Base-by-base conservation (phyloP, 2,113 vertebrate species). In the Prolemur simus region DNA sequence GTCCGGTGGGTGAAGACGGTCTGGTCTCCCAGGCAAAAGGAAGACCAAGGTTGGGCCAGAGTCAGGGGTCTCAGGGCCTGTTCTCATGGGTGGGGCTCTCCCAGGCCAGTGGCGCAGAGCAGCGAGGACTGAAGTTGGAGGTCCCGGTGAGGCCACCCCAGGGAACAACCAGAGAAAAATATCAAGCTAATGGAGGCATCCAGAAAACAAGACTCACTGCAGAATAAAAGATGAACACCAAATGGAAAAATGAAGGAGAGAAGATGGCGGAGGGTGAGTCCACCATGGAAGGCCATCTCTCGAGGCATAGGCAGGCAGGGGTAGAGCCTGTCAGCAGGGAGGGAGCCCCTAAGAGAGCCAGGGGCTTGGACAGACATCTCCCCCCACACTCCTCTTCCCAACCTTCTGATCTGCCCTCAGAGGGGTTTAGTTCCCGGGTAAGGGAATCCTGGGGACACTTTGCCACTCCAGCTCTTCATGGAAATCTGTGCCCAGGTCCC, bases 51-150 rank as follows among this genome's bases (percentile, higher is more conserved):
- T 12, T 34, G 37, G 29, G 66, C 39, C 77, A 34, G 39, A 27
- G 0, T 34, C 64, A 77, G 71, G 23, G 7, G 45, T 39, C 76
- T 23, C 42, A 58, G 52, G 56, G n/a, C 14, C 54, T 63, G 15
- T 18, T 37, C 39, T 7, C 8, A 2, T 15, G 47, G 49, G 8
- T 14, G 37, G 14, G 27, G 45, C 32, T 88, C 49, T 45, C 25
- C 47, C 1, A 0, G 9, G 42, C n/a, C n/a, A 18, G 32, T 56
- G n/a, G 34, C 49, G 0, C 5, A 4, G 23, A 68, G 23, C 37
- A 25, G 6, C 5, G 47, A 85, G 42, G 64, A 73, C 17, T 17
- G 27, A 39, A 49, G 34, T 8, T n/a, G 14, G 29, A 39, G 27
- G 54, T 15, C 29, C 32, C 49, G 47, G 47, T 29, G 42, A 58